A percentile compares a stretch with the other conserved stretches of the same genome.
phyloP scores from a whole-genome alignment of 2,888 invertebrate genomes.

The Scaptomyza reducta region DNA sequence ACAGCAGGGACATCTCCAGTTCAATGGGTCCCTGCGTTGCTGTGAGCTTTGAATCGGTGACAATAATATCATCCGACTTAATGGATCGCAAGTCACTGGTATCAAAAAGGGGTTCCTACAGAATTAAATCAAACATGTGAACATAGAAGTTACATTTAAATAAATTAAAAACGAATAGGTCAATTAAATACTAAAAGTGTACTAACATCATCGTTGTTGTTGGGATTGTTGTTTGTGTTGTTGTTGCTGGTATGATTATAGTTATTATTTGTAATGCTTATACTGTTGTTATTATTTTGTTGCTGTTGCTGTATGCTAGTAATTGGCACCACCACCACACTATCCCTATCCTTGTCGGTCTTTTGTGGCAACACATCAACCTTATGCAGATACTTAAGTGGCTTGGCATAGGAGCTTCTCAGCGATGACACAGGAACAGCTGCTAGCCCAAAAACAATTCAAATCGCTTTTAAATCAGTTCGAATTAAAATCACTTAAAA shows the following conservation, averaged over 20 bases:
- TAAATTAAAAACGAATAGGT: neutral
- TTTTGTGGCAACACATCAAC: conserved; percentile 65
- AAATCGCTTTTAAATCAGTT: conserved; percentile 5
- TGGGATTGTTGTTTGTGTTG: conserved; percentile 84
- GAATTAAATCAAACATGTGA: too few relatives aligned
- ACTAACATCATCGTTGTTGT: conserved; percentile 89
- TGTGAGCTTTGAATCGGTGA: conserved; percentile 83
- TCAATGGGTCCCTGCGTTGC: conserved; percentile 89
- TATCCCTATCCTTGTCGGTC: conserved; percentile 76
- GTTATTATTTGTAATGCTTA: conserved; percentile 85
- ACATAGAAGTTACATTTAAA: neutral
- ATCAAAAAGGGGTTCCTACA: conserved; percentile 84
- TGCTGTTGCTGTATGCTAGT: conserved; percentile 84
- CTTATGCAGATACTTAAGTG: conserved; percentile 74
- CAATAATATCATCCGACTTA: conserved; percentile 83
- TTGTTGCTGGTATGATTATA: conserved; percentile 67
- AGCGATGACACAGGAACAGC: conserved; percentile 81
- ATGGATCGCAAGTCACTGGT: conserved; percentile 84
- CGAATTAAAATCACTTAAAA: conserved; percentile 25
- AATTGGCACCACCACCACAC: conserved; percentile 84
- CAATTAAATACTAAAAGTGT: neutral
- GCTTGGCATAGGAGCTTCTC: conserved; percentile 88
- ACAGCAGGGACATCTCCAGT: conserved; percentile 92
- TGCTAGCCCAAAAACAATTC: neutral
- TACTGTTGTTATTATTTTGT: conserved; percentile 49